Evolutionary conservation across 2,113 vertebrate genomes (phyloP).

Genomic region (Eulemur macaco): DNA sequence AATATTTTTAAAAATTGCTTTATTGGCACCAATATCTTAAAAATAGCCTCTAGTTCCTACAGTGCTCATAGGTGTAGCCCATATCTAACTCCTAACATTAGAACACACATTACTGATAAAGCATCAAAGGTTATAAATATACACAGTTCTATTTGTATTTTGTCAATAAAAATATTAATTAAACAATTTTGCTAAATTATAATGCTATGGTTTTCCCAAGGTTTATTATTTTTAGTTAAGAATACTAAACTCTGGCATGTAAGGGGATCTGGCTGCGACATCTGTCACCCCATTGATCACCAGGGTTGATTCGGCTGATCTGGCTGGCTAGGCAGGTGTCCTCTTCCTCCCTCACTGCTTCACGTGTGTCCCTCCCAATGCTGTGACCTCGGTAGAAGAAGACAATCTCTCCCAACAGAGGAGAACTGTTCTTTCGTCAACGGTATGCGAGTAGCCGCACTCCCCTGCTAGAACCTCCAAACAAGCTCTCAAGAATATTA

Average conservation of each 20-base stretch:
- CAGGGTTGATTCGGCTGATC: too few species aligned
- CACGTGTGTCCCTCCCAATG: too few species aligned
- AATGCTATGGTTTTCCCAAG: background rate
- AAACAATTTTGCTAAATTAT: background rate
- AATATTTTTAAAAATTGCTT: background rate
- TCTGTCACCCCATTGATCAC: too few species aligned
- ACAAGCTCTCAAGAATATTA: too few species aligned
- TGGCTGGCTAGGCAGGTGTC: too few species aligned
- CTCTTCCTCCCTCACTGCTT: too few species aligned
- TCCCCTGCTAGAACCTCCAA: too few species aligned
- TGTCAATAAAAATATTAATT: background rate
- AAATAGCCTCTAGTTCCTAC: background rate
- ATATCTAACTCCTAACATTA: background rate
- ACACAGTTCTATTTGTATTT: background rate
- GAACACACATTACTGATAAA: background rate
- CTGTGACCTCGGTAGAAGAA: too few species aligned
- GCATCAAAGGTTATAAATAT: background rate
- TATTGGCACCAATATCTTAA: background rate
- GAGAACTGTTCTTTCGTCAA: too few species aligned
- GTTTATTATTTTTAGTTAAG: background rate
- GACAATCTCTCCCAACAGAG: too few species aligned
- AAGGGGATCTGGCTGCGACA: too few species aligned
- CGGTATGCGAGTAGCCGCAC: too few species aligned
- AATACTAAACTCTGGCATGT: background rate
- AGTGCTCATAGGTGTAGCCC: background rate